Base-by-base conservation (phyloP, 2,888 invertebrate genomes). In the Palloptera scutellata region DNA sequence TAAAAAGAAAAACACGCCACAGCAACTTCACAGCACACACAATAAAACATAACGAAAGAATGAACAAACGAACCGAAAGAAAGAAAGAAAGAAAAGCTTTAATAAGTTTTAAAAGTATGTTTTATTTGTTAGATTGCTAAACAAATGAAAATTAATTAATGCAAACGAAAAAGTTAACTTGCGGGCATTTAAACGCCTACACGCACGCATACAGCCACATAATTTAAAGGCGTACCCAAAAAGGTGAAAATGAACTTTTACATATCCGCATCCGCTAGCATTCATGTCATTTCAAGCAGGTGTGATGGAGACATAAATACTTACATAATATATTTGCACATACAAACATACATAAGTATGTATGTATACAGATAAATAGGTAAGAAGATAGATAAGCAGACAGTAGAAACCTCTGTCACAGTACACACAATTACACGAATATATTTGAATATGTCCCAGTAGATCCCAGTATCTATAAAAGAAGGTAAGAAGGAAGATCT, bases 101-200 rank as follows among this genome's bases (percentile, higher is more conserved):
- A 6, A 20, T 48, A 61, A 62, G 62, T 67, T 67, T 53, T 55
- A 55, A 40, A 52, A 58, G 77, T 76, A 74, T 73, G 77, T 79
- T 79, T 79, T 79, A 79, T 79, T 80, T 80, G 79, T 76, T 77
- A 78, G 80, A 79, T 80, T 79, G 79, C 79, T 73, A 80, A 79
- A 80, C 78, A 79, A 79, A 80, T 80, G 80, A 74, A 79, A 79
- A 79, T 79, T 79, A 79, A 79, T 79, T 79, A 80, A 79, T 77
- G 78, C 77, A 78, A 80, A 78, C 77, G 80, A 75, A 78, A 79
- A 78, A 80, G 78, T 76, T 79, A 73, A 76, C 77, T 79, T 70
- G 75, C 66, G 75, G 78, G 76, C 69, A 64, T 61, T 42, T 15
- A 13, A n/a, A 5, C 17, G 13, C 53, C 13, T 19, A 62, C 30